A percentile compares a stretch with the other conserved stretches of the same genome.
Conservation (phyloP, 2,797 vertebrate genomes). For the Acipenser oxyrinchus region DNA sequence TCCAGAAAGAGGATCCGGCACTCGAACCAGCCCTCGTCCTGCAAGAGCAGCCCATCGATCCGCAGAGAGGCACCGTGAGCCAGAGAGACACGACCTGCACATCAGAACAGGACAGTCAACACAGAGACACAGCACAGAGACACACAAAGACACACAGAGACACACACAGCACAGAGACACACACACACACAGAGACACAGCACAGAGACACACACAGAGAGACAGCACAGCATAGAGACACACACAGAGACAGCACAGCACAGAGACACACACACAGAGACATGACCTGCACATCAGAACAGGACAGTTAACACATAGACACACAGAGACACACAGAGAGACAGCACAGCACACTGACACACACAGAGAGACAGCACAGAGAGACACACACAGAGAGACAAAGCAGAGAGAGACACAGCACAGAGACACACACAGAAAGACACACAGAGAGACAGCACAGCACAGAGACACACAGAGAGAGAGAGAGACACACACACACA, state of each 20-base stretch:
- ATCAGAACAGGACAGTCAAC: constrained; percentile 20
- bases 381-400: rapidly evolving
- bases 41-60: constrained; percentile 70
- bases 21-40: constrained; percentile 97
- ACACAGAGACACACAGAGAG: constrained; percentile 34
- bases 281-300: not conserved
- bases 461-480: no score
- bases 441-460: constrained; percentile 13
- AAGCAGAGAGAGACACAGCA: constrained; percentile 35
- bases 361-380: constrained; percentile 25
- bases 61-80: constrained; percentile 76
- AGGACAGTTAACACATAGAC: constrained; percentile 15
- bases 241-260: constrained; percentile 18
- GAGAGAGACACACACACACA: not conserved
- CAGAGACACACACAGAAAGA: constrained; percentile 27
- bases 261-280: constrained; percentile 23
- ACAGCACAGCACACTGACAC: constrained; percentile 31
- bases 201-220: constrained; percentile 26
- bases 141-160: constrained; percentile 10
- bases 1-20: constrained; percentile 88
- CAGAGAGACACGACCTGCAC: constrained; percentile 75
- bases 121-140: constrained; percentile 13
- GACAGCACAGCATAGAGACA: constrained; percentile 31
- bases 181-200: constrained; percentile 13
- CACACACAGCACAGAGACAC: constrained; percentile 26